Base-by-base conservation (phyloP, 2,113 vertebrate genomes). In the Bos indicus region DNA sequence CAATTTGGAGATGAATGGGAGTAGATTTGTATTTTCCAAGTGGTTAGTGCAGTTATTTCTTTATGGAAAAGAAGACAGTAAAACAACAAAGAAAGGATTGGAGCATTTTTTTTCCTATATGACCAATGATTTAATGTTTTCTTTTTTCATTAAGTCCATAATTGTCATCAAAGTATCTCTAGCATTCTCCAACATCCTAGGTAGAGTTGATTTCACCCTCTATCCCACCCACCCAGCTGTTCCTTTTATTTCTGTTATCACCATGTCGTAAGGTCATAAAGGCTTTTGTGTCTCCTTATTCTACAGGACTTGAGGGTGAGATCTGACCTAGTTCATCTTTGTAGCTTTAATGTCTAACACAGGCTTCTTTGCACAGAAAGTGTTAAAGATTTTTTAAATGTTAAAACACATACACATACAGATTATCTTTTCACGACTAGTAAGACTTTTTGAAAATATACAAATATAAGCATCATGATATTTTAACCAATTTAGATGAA, bases 261-360 rank as follows among this genome's bases (percentile, higher is more conserved):
- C n/a, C 3, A 0, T 74, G 26, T 54, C 0, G 0, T 54, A 56
- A 48, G 56, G 26, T 48, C 0, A 0, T 54, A 71, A 54, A 43
- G 16, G 7, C 1, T 2, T 13, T 28, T 51, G 16, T 57, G 28
- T 85, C 83, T 77, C 23, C 23, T 86, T 82, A 46, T 25, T 19
- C 60, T 64, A 6, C 2, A 62, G 23, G 87, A 64, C 33, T 46
- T 52, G 15, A 88, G 74, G 59, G 8, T 16, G 28, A 30, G 17
- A 64, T 74, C 83, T 92, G 21, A 56, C 78, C 43, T 36, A 40
- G 16, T 85, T 91, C 36, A 57, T 74, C 87, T 94, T 40, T 93
- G 36, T 64, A 81, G 33, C 16, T 81, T 52, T 15, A 77, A 82
- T 91, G 14, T 62, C 46, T 89, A 28, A 28, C 71, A 67, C 5